Evolutionary conservation across 1,140 invertebrate species (phyloP).

Genomic region (Gryllus bimaculatus): DNA sequence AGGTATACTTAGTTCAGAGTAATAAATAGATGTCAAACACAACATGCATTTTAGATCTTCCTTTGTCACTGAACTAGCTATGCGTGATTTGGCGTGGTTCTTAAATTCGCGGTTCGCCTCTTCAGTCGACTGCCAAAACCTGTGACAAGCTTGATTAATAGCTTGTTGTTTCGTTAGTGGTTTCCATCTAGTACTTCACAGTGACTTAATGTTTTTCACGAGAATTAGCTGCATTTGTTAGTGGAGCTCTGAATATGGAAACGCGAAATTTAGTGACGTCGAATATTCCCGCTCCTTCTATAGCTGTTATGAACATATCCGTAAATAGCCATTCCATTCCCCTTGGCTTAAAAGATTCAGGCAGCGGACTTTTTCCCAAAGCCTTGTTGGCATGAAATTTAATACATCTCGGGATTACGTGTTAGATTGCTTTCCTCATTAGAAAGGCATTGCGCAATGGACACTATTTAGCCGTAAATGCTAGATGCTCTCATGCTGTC

Average conservation of each 20-base stretch:
- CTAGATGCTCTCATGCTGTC: too few species aligned
- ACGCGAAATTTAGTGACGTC: background rate
- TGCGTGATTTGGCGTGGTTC: background rate
- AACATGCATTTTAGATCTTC: slow-evolving; percentile 5
- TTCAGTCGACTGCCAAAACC: background rate
- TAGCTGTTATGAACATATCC: slow-evolving; percentile 1
- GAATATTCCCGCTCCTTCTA: background rate
- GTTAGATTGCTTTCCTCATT: slow-evolving; percentile 1
- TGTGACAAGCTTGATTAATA: background rate
- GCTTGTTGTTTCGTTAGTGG: background rate
- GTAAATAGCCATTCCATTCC: slow-evolving; percentile 1
- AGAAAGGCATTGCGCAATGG: background rate
- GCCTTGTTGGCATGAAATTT: background rate
- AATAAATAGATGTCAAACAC: slow-evolving; percentile 2
- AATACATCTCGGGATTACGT: background rate
- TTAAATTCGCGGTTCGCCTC: background rate
- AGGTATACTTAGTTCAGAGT: background rate
- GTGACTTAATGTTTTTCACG: background rate
- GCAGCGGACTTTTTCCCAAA: background rate
- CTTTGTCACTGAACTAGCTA: background rate
- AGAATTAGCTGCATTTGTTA: background rate
- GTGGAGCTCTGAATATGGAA: background rate
- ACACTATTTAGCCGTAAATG: background rate
- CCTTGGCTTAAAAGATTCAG: slow-evolving; percentile 4
- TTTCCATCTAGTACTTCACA: background rate